Conservation (phyloP, 2,113 vertebrate species). For the Prietella phreatophila region DNA sequence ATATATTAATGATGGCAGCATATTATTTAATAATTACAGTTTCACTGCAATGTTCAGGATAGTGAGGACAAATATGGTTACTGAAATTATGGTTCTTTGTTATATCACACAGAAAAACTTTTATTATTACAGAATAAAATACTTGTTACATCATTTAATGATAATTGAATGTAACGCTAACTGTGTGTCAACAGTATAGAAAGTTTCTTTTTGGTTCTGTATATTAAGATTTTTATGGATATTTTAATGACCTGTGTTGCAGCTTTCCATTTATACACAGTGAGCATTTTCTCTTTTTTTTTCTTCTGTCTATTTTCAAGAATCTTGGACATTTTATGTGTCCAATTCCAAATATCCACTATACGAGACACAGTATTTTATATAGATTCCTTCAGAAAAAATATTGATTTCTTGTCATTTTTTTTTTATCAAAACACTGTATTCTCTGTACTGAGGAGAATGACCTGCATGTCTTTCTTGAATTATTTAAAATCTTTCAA, state of each 20-base stretch:
- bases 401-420: background rate
- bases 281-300: background rate
- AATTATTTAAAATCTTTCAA: conserved; percentile 5
- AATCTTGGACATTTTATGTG: background rate
- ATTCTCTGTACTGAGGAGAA: background rate
- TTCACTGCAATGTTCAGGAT: too few species aligned
- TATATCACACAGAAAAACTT: background rate
- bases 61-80: too few species aligned
- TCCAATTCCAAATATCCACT: background rate
- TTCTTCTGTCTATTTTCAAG: background rate
- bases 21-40: background rate
- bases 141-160: background rate
- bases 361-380: background rate
- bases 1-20: background rate
- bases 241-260: background rate
- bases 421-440: background rate
- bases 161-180: background rate
- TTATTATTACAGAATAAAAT: background rate
- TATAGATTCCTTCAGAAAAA: background rate
- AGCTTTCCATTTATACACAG: background rate
- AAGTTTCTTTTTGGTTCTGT: background rate
- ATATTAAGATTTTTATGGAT: background rate
- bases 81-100: too few species aligned
- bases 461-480: conserved; percentile 4
- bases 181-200: background rate